phyloP scores from a whole-genome alignment of 1,140 invertebrate species.

The Penaeus indicus region DNA sequence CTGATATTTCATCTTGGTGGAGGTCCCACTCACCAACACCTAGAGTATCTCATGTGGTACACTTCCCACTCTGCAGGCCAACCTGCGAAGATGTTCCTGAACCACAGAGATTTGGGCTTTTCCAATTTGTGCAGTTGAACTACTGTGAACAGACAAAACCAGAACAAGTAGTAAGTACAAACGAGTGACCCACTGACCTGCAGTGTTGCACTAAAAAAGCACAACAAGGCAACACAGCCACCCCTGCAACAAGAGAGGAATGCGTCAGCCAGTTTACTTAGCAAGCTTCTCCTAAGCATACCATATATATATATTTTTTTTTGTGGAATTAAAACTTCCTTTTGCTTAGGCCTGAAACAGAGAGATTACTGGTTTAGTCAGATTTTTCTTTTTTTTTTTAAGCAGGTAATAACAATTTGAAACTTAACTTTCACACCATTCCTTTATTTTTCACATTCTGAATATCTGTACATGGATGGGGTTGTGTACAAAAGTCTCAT shows the following conservation, averaged over 20 bases:
- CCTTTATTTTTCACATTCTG: slow-evolving; percentile 60
- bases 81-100: slow-evolving; percentile 26
- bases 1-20: slow-evolving; percentile 13
- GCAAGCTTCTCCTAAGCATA: slow-evolving; percentile 60
- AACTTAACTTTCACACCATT: slow-evolving; percentile 59
- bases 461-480: slow-evolving; percentile 63
- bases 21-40: slow-evolving; percentile 36
- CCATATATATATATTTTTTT: slow-evolving; percentile 33
- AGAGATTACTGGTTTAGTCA: slow-evolving; percentile 47
- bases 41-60: slow-evolving; percentile 37
- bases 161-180: slow-evolving; percentile 65
- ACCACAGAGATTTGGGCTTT: slow-evolving; percentile 52
- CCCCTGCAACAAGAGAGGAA: slow-evolving; percentile 64
- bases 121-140: slow-evolving; percentile 61
- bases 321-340: slow-evolving; percentile 53
- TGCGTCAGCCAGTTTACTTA: slow-evolving; percentile 62
- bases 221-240: slow-evolving; percentile 64
- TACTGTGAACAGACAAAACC: slow-evolving; percentile 64
- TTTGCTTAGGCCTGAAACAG: slow-evolving; percentile 58
- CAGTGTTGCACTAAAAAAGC: slow-evolving; percentile 64
- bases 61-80: slow-evolving; percentile 27
- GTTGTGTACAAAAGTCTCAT: slow-evolving; percentile 61
- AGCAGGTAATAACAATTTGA: slow-evolving; percentile 50
- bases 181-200: slow-evolving; percentile 64
- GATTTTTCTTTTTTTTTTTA: background rate